These are phyloP conservation scores for Drosophila vallismaia DNA, from an alignment of 2,888 invertebrate species.

Conservation along the genomic window DNA sequence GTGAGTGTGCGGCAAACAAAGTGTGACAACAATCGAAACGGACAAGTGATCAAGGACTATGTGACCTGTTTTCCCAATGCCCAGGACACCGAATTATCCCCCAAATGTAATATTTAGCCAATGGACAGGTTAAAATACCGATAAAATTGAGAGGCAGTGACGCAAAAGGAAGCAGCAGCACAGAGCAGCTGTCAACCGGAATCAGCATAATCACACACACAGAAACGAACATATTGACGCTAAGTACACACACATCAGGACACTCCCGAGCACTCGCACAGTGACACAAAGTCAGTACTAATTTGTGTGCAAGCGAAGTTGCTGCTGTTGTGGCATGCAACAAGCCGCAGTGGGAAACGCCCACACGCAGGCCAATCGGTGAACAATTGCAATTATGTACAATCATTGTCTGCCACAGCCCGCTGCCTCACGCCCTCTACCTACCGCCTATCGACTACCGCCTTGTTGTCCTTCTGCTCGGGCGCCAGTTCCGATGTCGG, in stretches of 20 bases:
- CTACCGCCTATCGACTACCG: no score
- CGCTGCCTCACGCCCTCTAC: not conserved
- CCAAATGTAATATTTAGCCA: constrained; percentile 1
- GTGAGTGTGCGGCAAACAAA: not conserved
- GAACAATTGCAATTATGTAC: constrained; percentile 73
- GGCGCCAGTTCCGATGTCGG: constrained; percentile 16
- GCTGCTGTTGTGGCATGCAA: constrained; percentile 29
- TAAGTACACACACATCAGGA: constrained; percentile 1
- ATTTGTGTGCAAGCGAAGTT: constrained; percentile 18
- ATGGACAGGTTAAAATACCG: constrained; percentile 18
- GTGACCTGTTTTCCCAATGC: not conserved
- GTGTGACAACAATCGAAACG: not conserved
- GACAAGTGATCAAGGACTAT: not conserved
- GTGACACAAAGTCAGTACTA: constrained; percentile 6
- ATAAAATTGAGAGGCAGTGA: constrained; percentile 15
- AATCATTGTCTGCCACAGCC: constrained; percentile 30
- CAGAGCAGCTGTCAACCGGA: constrained; percentile 18
- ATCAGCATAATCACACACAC: constrained; percentile 27
- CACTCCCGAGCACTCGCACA: not conserved
- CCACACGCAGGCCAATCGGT: constrained; percentile 41
- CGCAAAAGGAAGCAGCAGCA: constrained; percentile 12
- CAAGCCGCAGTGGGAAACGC: constrained; percentile 37
- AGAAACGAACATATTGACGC: not conserved
- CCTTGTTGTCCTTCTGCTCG: not conserved
- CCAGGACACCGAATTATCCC: not conserved